Base-by-base conservation (phyloP, 2,888 invertebrate genomes). In the Drosophila niveifrons region DNA sequence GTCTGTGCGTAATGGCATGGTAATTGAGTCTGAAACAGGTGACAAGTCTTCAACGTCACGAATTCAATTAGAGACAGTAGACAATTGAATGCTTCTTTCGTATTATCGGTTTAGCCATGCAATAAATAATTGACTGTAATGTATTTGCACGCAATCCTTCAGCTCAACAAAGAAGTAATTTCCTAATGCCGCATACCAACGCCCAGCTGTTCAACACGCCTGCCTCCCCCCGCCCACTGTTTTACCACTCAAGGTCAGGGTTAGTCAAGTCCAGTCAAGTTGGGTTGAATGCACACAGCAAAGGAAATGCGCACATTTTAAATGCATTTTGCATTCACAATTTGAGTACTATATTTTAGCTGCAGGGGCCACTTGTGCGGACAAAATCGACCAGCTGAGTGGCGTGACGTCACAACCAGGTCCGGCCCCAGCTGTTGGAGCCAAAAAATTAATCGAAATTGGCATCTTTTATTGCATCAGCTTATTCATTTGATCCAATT, bases 391-490 rank as follows among this genome's bases (percentile, higher is more conserved):
- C 36, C 36, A 36, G 36, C 36, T 36, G 36, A 36, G 36, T n/a
- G n/a, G 11, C 36, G 61, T 69, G 75, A 73, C 70, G 74, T 75
- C 74, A 73, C n/a, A 29, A 13, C 2, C 36, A 28, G 31, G 31
- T 31, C 13, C 15, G 39, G 17, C 13, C 43, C 13, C 71, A 56
- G 65, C 59, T 59, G 47, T 56, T 39, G 15, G 8, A 9, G 34
- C 8, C 9, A 48, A 3, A 48, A 28, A 51, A 36, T 46, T 55
- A 6, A 56, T 29, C 10, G 23, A 39, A 66, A 72, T 68, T 68
- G 69, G 17, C 72, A 68, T 28, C 69, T 48, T 6, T 15, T 10
- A 78, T 82, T 75, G 75, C 80, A 82, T 80, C 80, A 80, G 78
- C 61, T 41, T 57, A 63, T 72, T 56, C 43, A 51, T 53, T 56